Conservation (phyloP, 2,888 invertebrate genomes). For the Sarcophaga variegata region DNA sequence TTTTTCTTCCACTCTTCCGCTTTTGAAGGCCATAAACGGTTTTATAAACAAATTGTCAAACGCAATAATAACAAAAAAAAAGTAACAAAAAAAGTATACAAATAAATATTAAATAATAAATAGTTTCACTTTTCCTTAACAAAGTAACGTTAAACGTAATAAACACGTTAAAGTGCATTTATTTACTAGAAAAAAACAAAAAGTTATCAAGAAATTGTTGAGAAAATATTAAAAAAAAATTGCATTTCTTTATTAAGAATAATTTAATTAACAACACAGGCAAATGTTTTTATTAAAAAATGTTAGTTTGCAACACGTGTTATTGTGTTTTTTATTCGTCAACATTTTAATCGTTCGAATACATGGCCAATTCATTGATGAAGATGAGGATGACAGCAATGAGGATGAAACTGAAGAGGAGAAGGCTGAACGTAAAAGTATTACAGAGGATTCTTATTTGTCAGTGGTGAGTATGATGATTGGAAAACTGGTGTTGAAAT, state of each 20-base stretch:
- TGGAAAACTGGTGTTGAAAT: no score
- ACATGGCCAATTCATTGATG: slow-evolving; percentile 75
- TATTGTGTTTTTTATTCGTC: slow-evolving; percentile 38
- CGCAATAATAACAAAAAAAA: not conserved
- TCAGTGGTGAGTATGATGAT: slow-evolving; percentile 75
- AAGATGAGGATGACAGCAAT: slow-evolving; percentile 78
- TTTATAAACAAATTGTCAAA: not conserved
- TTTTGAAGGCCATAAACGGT: slow-evolving; percentile 10
- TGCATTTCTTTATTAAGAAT: not conserved
- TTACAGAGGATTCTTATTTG: slow-evolving; percentile 78
- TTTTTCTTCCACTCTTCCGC: not conserved
- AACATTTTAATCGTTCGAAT: slow-evolving; percentile 25
- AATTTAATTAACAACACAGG: not conserved
- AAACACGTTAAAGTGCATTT: not conserved
- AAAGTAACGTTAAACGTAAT: not conserved
- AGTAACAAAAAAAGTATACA: slow-evolving; percentile 6
- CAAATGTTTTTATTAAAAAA: slow-evolving; percentile 56
- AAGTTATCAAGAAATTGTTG: not conserved
- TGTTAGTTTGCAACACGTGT: not conserved
- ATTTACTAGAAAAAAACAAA: not conserved
- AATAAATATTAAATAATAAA: slow-evolving; percentile 34
- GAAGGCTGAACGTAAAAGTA: slow-evolving; percentile 77
- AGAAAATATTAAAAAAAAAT: not conserved
- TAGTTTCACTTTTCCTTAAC: slow-evolving; percentile 37
- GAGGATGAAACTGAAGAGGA: slow-evolving; percentile 79